Base-by-base conservation (phyloP, 2,113 vertebrate species). In the Sylvilagus bachmani region DNA sequence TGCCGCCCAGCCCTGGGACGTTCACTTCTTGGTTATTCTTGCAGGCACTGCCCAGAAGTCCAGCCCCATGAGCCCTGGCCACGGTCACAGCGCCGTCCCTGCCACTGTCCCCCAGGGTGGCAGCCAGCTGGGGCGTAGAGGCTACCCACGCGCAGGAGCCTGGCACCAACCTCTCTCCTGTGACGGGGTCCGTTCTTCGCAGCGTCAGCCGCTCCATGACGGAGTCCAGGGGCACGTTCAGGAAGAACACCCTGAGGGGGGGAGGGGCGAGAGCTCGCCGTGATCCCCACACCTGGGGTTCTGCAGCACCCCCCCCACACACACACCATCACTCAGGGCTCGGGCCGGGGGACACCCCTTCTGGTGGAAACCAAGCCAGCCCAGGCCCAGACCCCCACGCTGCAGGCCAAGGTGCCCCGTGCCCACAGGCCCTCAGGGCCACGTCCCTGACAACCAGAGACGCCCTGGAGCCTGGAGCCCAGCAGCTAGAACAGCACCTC, bases 171-270 rank as follows among this genome's bases (percentile, higher is more conserved):
- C 99, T 99, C 95, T 99, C 98, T 88, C 99, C 99, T 0, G 98
- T 99, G 97, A 99, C 38, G 0, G 99, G 99, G 88, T 99, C 99
- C 0, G 92, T 97, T n/a, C 98, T 98, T 85, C 98, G 98, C 29
- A 99, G 98, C 36, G 97, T 98, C 95, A 99, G 96, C 19, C 99
- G 98, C 96, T 99, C 99, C 4, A 99, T 5, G 97, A 99, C 98
- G 8, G 98, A 97, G 2, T 99, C 99, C 1, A 99, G 97, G 0
- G 98, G 98, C 89, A 99, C 95, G 24, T 98, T 98, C 98, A 99
- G 97, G 98, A 99, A 99, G 95, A 99, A 99, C 12, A 99, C 98
- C 97, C 99, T 99, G 78, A 0, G 53, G 62, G 33, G 87, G 93
- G 25, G 89, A 29, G 11, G 6, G 3, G 13, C 17, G 19, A 17